Evolutionary conservation across 2,113 vertebrate genomes (phyloP).

Genomic region (Saguinus midas): DNA sequence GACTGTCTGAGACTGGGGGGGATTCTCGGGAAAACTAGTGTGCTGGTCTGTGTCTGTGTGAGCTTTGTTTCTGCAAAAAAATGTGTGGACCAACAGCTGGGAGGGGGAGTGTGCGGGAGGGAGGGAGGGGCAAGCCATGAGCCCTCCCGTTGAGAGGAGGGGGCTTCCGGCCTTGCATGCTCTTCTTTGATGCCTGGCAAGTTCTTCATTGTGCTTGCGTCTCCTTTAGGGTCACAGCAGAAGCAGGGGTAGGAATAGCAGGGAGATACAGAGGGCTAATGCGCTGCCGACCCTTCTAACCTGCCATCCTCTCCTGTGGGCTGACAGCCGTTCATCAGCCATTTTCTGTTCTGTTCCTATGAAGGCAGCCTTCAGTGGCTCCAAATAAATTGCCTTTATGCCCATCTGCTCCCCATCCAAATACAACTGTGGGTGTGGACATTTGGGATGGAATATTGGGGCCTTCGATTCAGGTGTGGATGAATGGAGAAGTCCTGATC

Average conservation of each 20-base stretch:
- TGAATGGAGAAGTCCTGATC: slow-evolving; percentile 24
- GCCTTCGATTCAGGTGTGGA: slow-evolving; percentile 49
- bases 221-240: slow-evolving; percentile 54
- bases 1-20: background rate
- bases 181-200: slow-evolving; percentile 53
- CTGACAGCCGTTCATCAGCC: slow-evolving; percentile 1
- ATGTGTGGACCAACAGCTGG: slow-evolving; percentile 56
- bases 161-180: slow-evolving; percentile 60
- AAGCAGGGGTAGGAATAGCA: slow-evolving; percentile 14
- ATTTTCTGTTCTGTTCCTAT: background rate
- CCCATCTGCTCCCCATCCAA: slow-evolving; percentile 40
- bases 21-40: background rate
- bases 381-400: slow-evolving; percentile 26
- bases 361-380: slow-evolving; percentile 57
- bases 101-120: slow-evolving; percentile 13
- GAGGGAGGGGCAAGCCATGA: slow-evolving; percentile 33
- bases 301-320: slow-evolving; percentile 1
- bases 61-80: slow-evolving; percentile 68
- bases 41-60: background rate
- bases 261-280: background rate
- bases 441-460: slow-evolving; percentile 46
- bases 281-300: background rate
- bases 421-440: slow-evolving; percentile 34
- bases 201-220: slow-evolving; percentile 55
- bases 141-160: slow-evolving; percentile 67